Base-by-base conservation (phyloP, 2,888 invertebrate genomes). In the Pseudococcus longispinus region DNA sequence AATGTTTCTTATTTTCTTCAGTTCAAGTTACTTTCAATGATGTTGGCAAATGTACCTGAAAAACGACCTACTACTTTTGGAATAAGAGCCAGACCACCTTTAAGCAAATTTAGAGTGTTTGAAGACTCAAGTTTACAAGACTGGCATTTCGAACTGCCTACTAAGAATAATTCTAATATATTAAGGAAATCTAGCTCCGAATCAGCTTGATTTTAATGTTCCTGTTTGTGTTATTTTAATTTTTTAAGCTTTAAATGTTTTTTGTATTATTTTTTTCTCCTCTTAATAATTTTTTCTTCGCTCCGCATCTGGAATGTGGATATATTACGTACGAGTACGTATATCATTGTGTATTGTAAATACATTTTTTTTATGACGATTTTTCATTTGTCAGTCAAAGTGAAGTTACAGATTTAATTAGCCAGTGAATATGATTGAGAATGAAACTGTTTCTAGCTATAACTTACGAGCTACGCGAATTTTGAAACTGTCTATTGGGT, bases 61-160 rank as follows among this genome's bases (percentile, higher is more conserved):
- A 91, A 92, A 88, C 92, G 98, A 2, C 96, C 97, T 20, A 94
- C 95, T 1, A 95, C 96, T 0, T 92, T 93, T 88, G 95, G 95
- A 42, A 93, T 96, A 29, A 91, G 93, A 65, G 93, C 93, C 0
- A 91, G 93, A 9, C 93, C 93, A 0, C 94, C 95, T 0, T 91
- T 91, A 89, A 83, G 55, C n/a, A 37, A 60, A 18, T 83, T 84
- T 9, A 80, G 51, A 37, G 0, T 26, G 11, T 46, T 44, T 15
- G 87, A 88, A 70, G 37, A 29, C 70, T 46, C 60, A 55, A 6
- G 83, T 44, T 88, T 89, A 23, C 60, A 29, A 13, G 87, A 84
- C 51, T 89, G 88, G 89, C 89, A 89, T 70, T 89, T 89, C 88
- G 89, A 88, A 51, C 87, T 89, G 51, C 89, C 89, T 26, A 87